Conservation (phyloP, 2,797 vertebrate genomes). For the Loriculus beryllinus region DNA sequence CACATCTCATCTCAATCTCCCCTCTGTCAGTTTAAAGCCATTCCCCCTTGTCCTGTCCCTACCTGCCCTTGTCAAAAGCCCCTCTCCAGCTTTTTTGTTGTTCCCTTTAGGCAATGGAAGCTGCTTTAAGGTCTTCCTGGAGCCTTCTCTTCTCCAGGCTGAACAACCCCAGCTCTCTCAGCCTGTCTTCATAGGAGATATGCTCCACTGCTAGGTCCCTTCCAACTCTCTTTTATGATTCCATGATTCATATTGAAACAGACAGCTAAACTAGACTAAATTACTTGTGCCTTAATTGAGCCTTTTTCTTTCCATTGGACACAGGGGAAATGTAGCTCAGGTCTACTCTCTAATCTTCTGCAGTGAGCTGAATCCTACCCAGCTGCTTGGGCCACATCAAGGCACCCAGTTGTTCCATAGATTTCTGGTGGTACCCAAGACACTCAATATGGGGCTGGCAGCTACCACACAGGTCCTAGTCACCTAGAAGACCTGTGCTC, state of each 20-base stretch:
- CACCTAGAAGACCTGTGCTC: neutral
- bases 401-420: neutral
- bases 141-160: neutral
- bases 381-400: neutral
- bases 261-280: neutral
- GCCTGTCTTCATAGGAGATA: neutral
- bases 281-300: neutral
- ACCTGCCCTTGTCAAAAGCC: neutral
- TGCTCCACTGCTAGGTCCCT: neutral
- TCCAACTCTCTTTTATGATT: neutral
- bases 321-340: fast-evolving
- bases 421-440: neutral
- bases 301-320: neutral
- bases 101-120: neutral
- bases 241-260: neutral
- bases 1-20: neutral
- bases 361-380: neutral
- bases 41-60: neutral
- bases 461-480: neutral
- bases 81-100: neutral
- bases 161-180: neutral
- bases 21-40: neutral
- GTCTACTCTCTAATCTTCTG: neutral
- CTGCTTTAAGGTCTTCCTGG: neutral
- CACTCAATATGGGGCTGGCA: neutral